phyloP scores from a whole-genome alignment of 2,113 vertebrate species.

The Limanda limanda region DNA sequence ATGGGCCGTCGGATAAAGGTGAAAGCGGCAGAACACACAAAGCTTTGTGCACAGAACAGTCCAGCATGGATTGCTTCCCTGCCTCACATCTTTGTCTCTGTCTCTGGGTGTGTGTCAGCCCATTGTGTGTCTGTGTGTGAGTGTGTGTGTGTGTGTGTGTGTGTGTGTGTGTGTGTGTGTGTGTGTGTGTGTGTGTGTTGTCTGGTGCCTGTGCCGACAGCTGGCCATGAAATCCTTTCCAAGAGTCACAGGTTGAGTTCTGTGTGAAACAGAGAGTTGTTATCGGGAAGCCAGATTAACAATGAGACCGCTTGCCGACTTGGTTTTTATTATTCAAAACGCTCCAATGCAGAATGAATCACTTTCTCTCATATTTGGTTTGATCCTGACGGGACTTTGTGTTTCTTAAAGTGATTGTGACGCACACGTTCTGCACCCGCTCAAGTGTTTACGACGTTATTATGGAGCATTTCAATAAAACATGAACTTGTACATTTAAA shows the following conservation, averaged over 20 bases:
- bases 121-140: not conserved
- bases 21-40: not conserved
- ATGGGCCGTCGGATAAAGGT: constrained; percentile 48
- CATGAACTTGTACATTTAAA: too few relatives aligned
- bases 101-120: constrained; percentile 11
- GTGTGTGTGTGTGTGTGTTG: constrained; percentile 28
- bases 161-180: not conserved
- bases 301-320: constrained; percentile 6
- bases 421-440: too few relatives aligned
- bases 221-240: constrained; percentile 48
- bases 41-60: constrained; percentile 51
- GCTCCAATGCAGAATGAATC: not conserved
- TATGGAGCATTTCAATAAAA: too few relatives aligned
- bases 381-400: not conserved
- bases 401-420: too few relatives aligned
- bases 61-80: constrained; percentile 24
- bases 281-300: constrained; percentile 28
- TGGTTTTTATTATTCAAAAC: not conserved
- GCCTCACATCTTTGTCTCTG: constrained; percentile 28
- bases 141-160: too few relatives aligned
- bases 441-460: too few relatives aligned
- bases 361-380: not conserved
- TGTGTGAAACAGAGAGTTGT: constrained; percentile 60
- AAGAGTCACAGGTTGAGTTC: constrained; percentile 56
- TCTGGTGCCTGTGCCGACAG: constrained; percentile 46